Evolutionary conservation across 2,888 invertebrate species (phyloP), one percentile per base, ranked within the genome.

Genomic region (Orthosia incerta): DNA sequence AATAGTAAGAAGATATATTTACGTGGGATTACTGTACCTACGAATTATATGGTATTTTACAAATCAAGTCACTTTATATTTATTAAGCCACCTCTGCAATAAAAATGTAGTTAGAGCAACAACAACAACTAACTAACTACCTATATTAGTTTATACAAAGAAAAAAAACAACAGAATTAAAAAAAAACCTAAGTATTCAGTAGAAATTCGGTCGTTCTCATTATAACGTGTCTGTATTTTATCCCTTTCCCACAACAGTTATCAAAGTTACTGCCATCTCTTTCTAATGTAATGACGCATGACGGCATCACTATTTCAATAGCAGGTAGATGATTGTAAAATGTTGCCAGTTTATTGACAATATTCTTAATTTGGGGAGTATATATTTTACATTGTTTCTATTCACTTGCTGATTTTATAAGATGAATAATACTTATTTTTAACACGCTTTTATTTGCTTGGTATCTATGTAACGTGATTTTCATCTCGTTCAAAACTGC

Each of bases 271-370:
- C 13, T 39, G 63, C 57, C 53, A 23, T 83, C 78, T 53, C 68
- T 59, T 13, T 85, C 71, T 31, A 59, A 12, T 56, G 51, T 4
- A 70, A 86, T 85, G 85, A 85, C 86, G 87, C 85, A 80, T 60
- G 78, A 63, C 74, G 83, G 87, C 85, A 80, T 60, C 76, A 63
- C 74, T 85, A 85, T 87, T 85, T 85, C 55, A 76, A 78, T 86
- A 86, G 59, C 83, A 80, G 76, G 85, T 77, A 74, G 69, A 16
- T 68, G 46, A 56, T 23, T 56, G n/a, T 12, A 0, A 0, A 45
- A 2, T 20, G 80, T 71, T 85, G 80, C 76, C 61, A 78, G 20
- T 0, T 55, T 57, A 51, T 60, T 50, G 23, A 5, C 4, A 48
- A 31, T 57, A 20, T 55, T 48, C 55, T 11, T 0, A 12, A 53